Conservation (phyloP, 1,140 invertebrate species). For the Phymorhynchus buccinoides region DNA sequence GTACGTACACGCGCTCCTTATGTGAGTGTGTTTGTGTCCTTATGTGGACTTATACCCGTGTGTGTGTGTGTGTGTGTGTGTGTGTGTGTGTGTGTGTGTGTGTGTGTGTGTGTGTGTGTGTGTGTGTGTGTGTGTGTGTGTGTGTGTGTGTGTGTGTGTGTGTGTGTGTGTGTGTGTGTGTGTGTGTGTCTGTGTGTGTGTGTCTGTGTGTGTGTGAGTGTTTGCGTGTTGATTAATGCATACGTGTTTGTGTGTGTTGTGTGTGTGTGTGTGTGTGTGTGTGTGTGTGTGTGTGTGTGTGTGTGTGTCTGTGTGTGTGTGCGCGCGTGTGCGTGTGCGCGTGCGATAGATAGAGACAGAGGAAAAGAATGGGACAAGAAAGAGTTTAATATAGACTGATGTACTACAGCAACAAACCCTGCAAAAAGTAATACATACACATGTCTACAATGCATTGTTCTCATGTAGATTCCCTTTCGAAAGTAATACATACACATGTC, state of each 20-base stretch:
- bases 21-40: background rate
- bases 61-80: background rate
- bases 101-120: constrained; percentile 20
- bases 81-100: constrained; percentile 20
- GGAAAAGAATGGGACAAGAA: no score
- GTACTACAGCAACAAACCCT: background rate
- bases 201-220: background rate
- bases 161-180: background rate
- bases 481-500: constrained; percentile 8
- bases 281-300: background rate
- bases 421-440: background rate
- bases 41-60: no score
- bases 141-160: background rate
- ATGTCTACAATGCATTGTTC: background rate
- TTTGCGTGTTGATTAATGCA: background rate
- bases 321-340: background rate
- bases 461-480: background rate
- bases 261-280: background rate
- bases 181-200: no score
- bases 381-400: no score
- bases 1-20: background rate
- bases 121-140: background rate
- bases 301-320: background rate
- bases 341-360: no score
- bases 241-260: background rate